A percentile compares a stretch with the other conserved stretches of the same genome.
Evolutionary conservation across 2,888 invertebrate species (phyloP).

Genomic region (Drosophila greeni): DNA sequence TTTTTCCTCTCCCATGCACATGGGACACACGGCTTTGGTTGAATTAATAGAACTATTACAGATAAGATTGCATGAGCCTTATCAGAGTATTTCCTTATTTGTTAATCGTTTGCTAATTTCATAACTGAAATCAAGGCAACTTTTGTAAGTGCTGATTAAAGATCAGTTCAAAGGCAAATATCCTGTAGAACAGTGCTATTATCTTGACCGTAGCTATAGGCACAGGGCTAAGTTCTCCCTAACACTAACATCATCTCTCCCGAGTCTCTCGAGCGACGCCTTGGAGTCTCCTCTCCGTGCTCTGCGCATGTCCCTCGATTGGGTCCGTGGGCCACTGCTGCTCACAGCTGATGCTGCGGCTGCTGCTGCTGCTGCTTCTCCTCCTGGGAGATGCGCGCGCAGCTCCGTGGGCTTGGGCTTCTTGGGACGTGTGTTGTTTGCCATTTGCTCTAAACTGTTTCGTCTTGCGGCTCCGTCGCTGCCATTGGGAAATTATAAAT

Average conservation of each 20-base stretch:
- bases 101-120: neutral
- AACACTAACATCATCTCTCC: neutral
- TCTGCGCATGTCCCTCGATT: constrained; percentile 24
- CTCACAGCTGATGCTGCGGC: constrained; percentile 26
- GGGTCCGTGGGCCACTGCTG: constrained; percentile 26
- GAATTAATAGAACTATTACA: constrained; percentile 1
- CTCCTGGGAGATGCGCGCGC: constrained; percentile 55
- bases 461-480: constrained; percentile 14
- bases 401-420: constrained; percentile 38
- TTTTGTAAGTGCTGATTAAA: too few species aligned
- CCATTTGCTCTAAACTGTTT: constrained; percentile 56
- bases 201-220: constrained; percentile 20
- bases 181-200: constrained; percentile 11
- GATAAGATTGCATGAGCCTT: neutral
- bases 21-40: neutral
- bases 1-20: neutral
- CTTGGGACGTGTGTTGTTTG: constrained; percentile 33
- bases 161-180: neutral
- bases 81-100: neutral
- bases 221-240: constrained; percentile 11
- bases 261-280: constrained; percentile 4
- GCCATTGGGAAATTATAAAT: constrained; percentile 66
- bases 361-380: constrained; percentile 2
- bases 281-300: constrained; percentile 18
- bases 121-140: neutral